phyloP scores from a whole-genome alignment of 2,113 vertebrate genomes.

The Osmerus mordax region DNA sequence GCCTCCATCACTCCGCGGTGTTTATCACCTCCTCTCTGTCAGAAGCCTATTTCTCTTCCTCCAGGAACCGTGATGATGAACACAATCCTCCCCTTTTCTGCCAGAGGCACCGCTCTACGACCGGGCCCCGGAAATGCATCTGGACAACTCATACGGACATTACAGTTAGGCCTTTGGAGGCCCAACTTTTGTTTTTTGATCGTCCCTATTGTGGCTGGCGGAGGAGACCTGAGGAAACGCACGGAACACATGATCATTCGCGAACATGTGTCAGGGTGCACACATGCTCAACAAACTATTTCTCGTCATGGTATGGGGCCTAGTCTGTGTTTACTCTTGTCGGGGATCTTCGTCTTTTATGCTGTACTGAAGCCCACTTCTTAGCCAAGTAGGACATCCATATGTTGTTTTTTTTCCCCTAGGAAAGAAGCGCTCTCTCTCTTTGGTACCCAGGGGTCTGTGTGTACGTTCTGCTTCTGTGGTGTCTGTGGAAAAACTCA shows the following conservation, averaged over 20 bases:
- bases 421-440: no score
- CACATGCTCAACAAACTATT: background rate
- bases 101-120: constrained; percentile 28
- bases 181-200: constrained; percentile 29
- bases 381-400: background rate
- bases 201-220: constrained; percentile 26
- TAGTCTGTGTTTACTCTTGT: background rate
- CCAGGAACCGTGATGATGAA: constrained; percentile 33
- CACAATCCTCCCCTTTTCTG: constrained; percentile 31
- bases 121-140: constrained; percentile 20
- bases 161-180: constrained; percentile 22
- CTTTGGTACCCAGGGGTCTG: no score
- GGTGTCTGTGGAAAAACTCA: no score
- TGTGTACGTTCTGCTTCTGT: no score
- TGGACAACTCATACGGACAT: constrained; percentile 28
- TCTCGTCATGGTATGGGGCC: background rate
- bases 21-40: constrained; percentile 52
- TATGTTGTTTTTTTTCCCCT: no score
- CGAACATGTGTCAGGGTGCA: background rate
- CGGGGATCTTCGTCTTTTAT: background rate
- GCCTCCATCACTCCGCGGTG: constrained; percentile 46
- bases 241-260: background rate
- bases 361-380: background rate
- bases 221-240: constrained; percentile 12
- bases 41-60: constrained; percentile 44